A percentile compares a stretch with the other conserved stretches of the same genome.
phyloP scores from a whole-genome alignment of 2,797 vertebrate species.

The Coreius guichenoti region DNA sequence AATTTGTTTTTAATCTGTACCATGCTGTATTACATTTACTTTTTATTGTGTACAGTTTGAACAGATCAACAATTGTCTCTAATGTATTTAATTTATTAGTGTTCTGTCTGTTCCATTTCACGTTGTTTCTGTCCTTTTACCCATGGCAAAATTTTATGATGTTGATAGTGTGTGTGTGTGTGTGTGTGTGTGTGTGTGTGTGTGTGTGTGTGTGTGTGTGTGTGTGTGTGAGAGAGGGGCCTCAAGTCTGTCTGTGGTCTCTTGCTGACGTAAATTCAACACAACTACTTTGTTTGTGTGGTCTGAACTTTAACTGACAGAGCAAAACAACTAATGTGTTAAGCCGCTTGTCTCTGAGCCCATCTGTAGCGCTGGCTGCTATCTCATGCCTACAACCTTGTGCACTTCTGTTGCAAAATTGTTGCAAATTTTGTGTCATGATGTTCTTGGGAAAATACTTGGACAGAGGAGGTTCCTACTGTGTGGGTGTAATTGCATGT shows the following conservation, averaged over 20 bases:
- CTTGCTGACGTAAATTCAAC: constrained; percentile 81
- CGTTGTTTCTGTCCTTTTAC: constrained; percentile 10
- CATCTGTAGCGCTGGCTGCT: constrained; percentile 13
- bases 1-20: not conserved
- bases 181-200: not conserved
- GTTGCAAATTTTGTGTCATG: constrained; percentile 37
- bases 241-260: constrained; percentile 57
- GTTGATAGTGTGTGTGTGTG: constrained; percentile 5
- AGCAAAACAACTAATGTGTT: constrained; percentile 70
- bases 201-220: not conserved
- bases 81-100: not conserved
- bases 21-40: not conserved
- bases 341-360: constrained; percentile 8
- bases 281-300: constrained; percentile 77
- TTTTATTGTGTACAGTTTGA: not conserved
- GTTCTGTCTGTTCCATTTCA: not conserved
- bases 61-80: not conserved
- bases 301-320: constrained; percentile 73
- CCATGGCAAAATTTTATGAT: constrained; percentile 24
- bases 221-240: not conserved
- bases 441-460: constrained; percentile 39
- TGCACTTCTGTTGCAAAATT: constrained; percentile 24
- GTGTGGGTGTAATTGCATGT: constrained; percentile 30
- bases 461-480: constrained; percentile 23
- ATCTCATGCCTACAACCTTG: constrained; percentile 9